Base-by-base conservation (phyloP, 2,113 vertebrate genomes). In the Cinclus mexicanus region DNA sequence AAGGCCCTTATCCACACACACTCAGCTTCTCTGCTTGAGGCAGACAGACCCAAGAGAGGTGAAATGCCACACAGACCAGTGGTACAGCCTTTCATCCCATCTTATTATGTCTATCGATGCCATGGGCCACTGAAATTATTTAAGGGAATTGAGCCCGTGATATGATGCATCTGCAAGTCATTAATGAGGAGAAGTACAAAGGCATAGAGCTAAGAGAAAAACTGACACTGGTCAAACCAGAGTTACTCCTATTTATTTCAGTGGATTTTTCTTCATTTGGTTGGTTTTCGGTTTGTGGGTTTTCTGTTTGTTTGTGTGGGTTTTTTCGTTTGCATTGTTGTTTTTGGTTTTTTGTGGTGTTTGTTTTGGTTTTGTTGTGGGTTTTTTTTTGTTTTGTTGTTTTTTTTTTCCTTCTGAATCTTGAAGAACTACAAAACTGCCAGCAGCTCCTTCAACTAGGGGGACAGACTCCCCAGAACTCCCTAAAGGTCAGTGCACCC, bases 281-380 rank as follows among this genome's bases (percentile, higher is more conserved):
- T 41, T 46, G 74, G 5, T 0, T 49, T 64, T 35, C 41, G 29
- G 14, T 20, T 64, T 29, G 6, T 53, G 55, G 12, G 4, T 2
- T n/a, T 29, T 23, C 49, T 56, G 12, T 19, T 60, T 39, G 0
- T 4, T n/a, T 33, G 4, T 50, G 14, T 22, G 18, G 2, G 23
- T 3, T 11, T 26, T 25, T 14, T 52, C 12, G 11, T 20, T 63
- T 33, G 10, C 8, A 22, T 31, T 22, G 10, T 50, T 50, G 24
- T 7, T 29, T 53, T 35, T 37, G 35, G 35, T 37, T 37, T 37
- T 37, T 37, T 37, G 35, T 37, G 7, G 22, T 23, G 3, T 31
- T 24, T 13, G 8, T 3, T 50, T 41, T 22, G 15, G 18, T 16
- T 29, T 31, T n/a, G 19, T 28, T 19, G 11, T 13, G 60, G 18